phyloP scores from a whole-genome alignment of 2,797 vertebrate genomes.

The Rachycentron canadum region DNA sequence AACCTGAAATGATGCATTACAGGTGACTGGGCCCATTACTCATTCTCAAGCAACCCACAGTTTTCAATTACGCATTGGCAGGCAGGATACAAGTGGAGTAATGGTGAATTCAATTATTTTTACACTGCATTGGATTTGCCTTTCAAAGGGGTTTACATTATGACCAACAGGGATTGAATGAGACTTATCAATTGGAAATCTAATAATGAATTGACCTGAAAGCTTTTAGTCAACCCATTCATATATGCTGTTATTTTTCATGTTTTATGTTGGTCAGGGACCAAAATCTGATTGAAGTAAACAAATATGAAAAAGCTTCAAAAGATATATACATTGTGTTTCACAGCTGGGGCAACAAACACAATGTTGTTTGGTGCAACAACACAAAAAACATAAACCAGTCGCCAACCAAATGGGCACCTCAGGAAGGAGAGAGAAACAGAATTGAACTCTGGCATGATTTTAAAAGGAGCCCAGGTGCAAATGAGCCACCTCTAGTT shows the following conservation, averaged over 20 bases:
- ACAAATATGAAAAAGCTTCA: not conserved
- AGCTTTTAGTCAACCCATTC: not conserved
- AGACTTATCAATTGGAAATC: not conserved
- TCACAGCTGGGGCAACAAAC: no score
- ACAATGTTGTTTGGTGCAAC: no score
- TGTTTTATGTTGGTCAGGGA: not conserved
- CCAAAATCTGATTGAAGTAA: not conserved
- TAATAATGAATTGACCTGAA: not conserved
- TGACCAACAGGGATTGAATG: not conserved
- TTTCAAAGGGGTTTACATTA: not conserved
- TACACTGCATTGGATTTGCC: not conserved
- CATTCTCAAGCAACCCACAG: conserved; percentile 52
- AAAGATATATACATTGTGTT: not conserved
- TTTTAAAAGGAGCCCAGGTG: no score
- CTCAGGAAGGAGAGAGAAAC: no score
- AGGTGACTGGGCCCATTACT: conserved; percentile 57
- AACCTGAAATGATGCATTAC: conserved; percentile 64
- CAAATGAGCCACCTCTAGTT: no score
- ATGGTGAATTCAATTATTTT: conserved; percentile 43
- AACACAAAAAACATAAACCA: no score
- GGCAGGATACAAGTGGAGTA: conserved; percentile 17
- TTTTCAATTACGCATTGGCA: conserved; percentile 54
- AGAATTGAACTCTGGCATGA: no score
- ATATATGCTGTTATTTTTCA: not conserved
- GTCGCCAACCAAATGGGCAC: no score